Base-by-base conservation (phyloP, 2,888 invertebrate genomes). In the Cataglyphis livida region DNA sequence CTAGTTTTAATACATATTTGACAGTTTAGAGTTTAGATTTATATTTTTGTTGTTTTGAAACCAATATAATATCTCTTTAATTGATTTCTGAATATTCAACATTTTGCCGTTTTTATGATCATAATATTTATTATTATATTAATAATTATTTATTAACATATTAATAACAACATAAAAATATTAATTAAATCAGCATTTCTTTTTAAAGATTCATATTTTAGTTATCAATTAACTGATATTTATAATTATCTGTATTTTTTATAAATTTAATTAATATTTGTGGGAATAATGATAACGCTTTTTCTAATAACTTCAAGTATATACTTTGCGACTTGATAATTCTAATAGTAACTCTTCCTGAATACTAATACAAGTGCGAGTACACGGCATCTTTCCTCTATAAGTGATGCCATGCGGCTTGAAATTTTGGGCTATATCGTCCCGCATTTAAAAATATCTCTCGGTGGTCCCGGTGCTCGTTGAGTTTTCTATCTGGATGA, bases 371-470 rank as follows among this genome's bases (percentile, higher is more conserved):
- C 12, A 12, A 10, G 18, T 15, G 4, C 21, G 15, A 54, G 5
- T 35, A 15, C 0, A 35, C 35, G 38, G 15, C 15, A 32, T 35
- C 18, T 75, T 21, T 51, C 3, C 35, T 51, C 10, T 74, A n/a
- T n/a, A 54, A 1, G 32, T 32, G 32, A 35, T 38, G 15, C n/a
- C 35, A 54, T 21, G 48, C 25, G 65, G 18, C 35, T 76, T 12
- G 66, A 66, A 76, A 54, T 75, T 66, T 75, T 64, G 65, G 68
- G 61, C 25, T 65, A 81, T 83, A 79, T 73, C 64, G 70, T 64
- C 82, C 86, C 35, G 82, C 83, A 86, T 89, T 89, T 91, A 92
- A 92, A 91, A 92, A 91, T 92, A 92, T 87, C 85, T 66, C 85
- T 71, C 85, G 83, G 86, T 74, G 86, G 90, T 89, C 91, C 91